These are phyloP conservation scores for Argyrosomus japonicus DNA, from an alignment of 2,113 vertebrate species.

Conservation along the genomic window DNA sequence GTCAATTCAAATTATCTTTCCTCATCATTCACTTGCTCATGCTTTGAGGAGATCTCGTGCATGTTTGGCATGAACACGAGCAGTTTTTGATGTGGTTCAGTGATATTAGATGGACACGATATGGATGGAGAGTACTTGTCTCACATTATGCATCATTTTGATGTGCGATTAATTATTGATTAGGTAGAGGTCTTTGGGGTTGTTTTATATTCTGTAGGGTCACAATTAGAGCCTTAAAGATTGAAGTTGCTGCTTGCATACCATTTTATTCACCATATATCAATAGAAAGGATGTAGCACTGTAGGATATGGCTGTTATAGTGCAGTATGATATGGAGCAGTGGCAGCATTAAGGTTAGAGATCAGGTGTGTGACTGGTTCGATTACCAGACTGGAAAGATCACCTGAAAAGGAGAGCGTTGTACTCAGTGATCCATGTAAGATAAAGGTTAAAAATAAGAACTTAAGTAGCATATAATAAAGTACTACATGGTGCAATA, in stretches of 20 bases:
- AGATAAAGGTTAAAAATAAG: neutral
- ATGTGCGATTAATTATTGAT: constrained; percentile 25
- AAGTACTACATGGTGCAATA: neutral
- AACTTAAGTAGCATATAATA: neutral
- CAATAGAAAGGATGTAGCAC: neutral
- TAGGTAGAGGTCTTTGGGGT: neutral
- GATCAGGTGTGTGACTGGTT: neutral
- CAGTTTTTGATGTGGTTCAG: neutral
- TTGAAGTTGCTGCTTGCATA: neutral
- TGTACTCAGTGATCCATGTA: neutral
- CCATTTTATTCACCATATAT: constrained; percentile 16
- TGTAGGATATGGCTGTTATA: neutral
- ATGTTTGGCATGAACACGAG: neutral
- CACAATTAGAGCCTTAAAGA: neutral
- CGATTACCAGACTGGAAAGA: neutral
- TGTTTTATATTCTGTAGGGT: constrained; percentile 23
- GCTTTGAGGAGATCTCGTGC: neutral
- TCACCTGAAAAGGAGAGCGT: neutral
- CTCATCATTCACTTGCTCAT: neutral
- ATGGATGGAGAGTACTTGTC: neutral
- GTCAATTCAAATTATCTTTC: neutral
- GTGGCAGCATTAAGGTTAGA: constrained; percentile 9
- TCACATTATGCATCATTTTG: constrained; percentile 28
- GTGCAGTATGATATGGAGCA: neutral
- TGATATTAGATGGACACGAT: neutral